Percentiles rank a stretch among this genome's conserved stretches.
phyloP scores from a whole-genome alignment of 2,113 vertebrate genomes.

The Myiozetetes cayanensis region DNA sequence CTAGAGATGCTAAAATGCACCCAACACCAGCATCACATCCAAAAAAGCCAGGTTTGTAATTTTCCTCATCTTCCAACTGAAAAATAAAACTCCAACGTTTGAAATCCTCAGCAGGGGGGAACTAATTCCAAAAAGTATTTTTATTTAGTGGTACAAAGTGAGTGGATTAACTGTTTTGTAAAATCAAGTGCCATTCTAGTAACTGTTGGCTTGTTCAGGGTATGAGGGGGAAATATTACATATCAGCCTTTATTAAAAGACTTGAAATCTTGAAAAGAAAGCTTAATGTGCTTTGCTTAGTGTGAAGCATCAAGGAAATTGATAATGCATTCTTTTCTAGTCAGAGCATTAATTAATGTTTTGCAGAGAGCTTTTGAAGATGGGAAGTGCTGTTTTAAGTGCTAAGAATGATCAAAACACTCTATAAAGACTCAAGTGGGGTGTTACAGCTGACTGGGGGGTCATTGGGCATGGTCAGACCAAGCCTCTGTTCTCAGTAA shows the following conservation, averaged over 20 bases:
- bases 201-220: not conserved
- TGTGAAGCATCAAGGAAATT: not conserved
- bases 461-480: not conserved
- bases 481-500: not conserved
- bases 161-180: not conserved
- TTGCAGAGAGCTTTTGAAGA: constrained; percentile 39
- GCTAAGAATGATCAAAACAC: not conserved
- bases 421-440: not conserved
- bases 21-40: constrained; percentile 89
- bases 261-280: not conserved
- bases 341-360: constrained; percentile 21
- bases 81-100: not conserved
- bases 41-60: constrained; percentile 89
- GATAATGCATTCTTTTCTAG: not conserved
- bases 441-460: not conserved
- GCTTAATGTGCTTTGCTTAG: not conserved
- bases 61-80: constrained; percentile 28
- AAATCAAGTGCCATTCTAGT: not conserved
- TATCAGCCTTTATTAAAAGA: not conserved
- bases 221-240: not conserved
- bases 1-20: constrained; percentile 97
- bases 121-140: not conserved
- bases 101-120: not conserved
- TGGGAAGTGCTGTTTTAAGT: not conserved
- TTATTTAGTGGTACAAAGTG: not conserved